Percentiles rank a stretch among this genome's conserved stretches.
phyloP scores from a whole-genome alignment of 2,113 vertebrate species.

The Toxostoma redivivum region DNA sequence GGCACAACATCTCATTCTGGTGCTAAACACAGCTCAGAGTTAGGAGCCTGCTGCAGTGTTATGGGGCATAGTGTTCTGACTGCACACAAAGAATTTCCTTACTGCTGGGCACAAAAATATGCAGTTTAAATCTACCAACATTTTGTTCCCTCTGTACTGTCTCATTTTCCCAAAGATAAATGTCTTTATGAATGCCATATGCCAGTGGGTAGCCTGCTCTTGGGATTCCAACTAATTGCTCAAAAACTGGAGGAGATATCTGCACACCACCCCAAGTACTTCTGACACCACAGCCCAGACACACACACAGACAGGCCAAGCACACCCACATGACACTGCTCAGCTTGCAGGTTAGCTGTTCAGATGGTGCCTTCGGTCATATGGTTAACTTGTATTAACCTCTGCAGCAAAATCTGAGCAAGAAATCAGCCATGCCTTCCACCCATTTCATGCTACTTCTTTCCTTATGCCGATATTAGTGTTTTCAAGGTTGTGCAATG shows the following conservation, averaged over 20 bases:
- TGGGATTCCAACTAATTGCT: not conserved
- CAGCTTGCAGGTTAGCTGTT: not conserved
- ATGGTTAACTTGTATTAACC: not conserved
- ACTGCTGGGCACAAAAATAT: not conserved
- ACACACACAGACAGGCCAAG: not conserved
- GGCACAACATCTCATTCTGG: not conserved
- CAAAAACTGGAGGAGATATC: not conserved
- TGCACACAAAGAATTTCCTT: not conserved
- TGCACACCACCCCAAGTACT: not conserved
- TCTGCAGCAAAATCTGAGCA: not conserved
- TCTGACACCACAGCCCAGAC: not conserved
- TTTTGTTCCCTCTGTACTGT: not conserved
- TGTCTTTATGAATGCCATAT: not conserved
- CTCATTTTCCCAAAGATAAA: not conserved
- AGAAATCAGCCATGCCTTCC: not conserved
- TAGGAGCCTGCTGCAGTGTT: not conserved
- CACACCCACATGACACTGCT: not conserved
- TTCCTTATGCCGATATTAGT: not conserved
- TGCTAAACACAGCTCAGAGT: not conserved
- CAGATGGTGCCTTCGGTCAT: not conserved
- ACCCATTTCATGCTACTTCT: not conserved
- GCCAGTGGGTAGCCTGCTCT: not conserved
- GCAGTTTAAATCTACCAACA: not conserved
- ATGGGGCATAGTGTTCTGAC: not conserved
- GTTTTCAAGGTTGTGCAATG: not conserved